Evolutionary conservation across 2,888 invertebrate genomes (phyloP).

Genomic region (Anthophora plumipes): DNA sequence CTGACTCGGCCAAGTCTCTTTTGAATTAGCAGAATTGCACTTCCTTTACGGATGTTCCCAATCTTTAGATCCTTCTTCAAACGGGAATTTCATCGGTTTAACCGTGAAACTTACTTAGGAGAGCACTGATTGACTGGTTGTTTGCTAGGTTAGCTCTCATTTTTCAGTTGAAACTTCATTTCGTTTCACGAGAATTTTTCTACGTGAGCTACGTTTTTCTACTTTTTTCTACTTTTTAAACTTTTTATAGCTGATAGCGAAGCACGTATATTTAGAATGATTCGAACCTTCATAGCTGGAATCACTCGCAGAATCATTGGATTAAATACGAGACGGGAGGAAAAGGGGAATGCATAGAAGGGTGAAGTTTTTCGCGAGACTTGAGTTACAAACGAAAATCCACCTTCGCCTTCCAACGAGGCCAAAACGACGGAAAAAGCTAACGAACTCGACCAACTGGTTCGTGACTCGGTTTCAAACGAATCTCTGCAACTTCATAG

Average conservation of each 20-base stretch:
- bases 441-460: constrained; percentile 52
- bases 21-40: constrained; percentile 30
- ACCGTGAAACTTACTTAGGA: background rate
- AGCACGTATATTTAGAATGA: background rate
- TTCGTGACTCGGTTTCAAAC: constrained; percentile 55
- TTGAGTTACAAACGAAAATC: constrained; percentile 28
- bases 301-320: background rate
- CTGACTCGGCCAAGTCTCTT: constrained; percentile 6
- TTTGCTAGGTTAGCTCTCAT: background rate
- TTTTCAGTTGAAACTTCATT: background rate
- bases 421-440: constrained; percentile 39
- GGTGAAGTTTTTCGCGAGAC: constrained; percentile 39
- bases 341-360: too few species aligned
- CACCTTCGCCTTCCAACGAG: constrained; percentile 10
- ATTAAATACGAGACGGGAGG: constrained; percentile 15
- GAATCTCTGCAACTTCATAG: constrained; percentile 23
- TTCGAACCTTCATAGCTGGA: background rate
- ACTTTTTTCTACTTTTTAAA: too few species aligned
- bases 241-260: background rate
- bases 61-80: background rate
- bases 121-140: constrained; percentile 1
- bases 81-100: constrained; percentile 2
- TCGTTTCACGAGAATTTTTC: too few species aligned
- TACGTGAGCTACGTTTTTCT: too few species aligned
- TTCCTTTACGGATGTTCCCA: background rate